Conservation (phyloP, 1,140 invertebrate species). For the Tetranychus urticae region DNA sequence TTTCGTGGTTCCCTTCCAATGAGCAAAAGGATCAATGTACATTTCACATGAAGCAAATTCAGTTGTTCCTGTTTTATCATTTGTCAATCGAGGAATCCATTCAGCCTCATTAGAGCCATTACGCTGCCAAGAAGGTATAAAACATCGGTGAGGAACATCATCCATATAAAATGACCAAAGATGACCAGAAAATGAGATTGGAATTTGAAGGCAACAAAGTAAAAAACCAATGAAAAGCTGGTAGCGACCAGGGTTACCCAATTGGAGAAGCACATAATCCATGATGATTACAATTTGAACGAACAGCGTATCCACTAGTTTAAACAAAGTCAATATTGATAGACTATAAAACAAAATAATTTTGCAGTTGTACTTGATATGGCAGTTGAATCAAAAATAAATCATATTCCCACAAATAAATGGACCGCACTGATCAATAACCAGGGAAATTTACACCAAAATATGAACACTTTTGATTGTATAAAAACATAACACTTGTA, state of each 20-base stretch:
- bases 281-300: not conserved
- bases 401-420: too few relatives aligned
- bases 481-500: too few relatives aligned
- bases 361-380: too few relatives aligned
- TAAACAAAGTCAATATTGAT: too few relatives aligned
- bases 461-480: too few relatives aligned
- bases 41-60: conserved; percentile 14
- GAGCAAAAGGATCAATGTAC: conserved; percentile 15
- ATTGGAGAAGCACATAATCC: conserved; percentile 12
- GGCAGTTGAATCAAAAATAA: too few relatives aligned
- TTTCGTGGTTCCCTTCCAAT: conserved; percentile 12
- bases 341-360: too few relatives aligned
- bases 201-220: conserved; percentile 25
- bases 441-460: too few relatives aligned
- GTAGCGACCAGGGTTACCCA: conserved; percentile 21
- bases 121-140: conserved; percentile 14
- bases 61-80: not conserved
- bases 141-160: conserved; percentile 25
- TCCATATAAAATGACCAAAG: conserved; percentile 23
- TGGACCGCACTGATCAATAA: too few relatives aligned
- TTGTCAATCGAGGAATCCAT: conserved; percentile 8
- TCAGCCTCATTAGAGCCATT: conserved; percentile 4
- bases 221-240: conserved; percentile 24
- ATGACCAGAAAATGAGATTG: conserved; percentile 24
- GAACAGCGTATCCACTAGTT: not conserved